Conservation (phyloP, 2,113 vertebrate species). For the Oreocharis arfaki region DNA sequence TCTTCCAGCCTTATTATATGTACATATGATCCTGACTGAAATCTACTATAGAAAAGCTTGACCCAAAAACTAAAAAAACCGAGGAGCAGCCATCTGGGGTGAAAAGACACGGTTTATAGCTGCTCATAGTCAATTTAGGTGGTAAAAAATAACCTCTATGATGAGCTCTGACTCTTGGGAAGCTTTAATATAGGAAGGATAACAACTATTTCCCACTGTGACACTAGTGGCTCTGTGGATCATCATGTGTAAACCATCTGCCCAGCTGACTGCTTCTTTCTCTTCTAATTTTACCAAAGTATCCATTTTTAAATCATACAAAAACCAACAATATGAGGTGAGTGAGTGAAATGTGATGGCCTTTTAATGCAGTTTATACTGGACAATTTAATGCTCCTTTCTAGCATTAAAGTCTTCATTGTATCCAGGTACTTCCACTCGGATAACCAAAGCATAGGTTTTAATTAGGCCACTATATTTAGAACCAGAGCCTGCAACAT, state of each 20-base stretch:
- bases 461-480: conserved; percentile 41
- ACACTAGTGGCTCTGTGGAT: background rate
- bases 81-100: conserved; percentile 40
- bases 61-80: conserved; percentile 15
- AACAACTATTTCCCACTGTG: background rate
- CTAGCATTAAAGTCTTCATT: background rate
- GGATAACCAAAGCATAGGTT: background rate
- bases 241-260: background rate
- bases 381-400: background rate
- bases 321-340: background rate
- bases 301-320: background rate
- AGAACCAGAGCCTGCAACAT: background rate
- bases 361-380: background rate
- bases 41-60: background rate
- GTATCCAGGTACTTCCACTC: conserved; percentile 27
- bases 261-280: background rate
- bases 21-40: background rate
- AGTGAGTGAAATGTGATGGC: background rate
- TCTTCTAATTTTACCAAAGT: background rate
- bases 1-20: background rate
- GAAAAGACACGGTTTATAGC: background rate
- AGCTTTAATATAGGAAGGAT: background rate
- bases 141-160: background rate
- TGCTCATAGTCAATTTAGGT: background rate
- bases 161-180: background rate